Conservation (phyloP, 1,140 invertebrate genomes). For the Tetramorium parvispinum region DNA sequence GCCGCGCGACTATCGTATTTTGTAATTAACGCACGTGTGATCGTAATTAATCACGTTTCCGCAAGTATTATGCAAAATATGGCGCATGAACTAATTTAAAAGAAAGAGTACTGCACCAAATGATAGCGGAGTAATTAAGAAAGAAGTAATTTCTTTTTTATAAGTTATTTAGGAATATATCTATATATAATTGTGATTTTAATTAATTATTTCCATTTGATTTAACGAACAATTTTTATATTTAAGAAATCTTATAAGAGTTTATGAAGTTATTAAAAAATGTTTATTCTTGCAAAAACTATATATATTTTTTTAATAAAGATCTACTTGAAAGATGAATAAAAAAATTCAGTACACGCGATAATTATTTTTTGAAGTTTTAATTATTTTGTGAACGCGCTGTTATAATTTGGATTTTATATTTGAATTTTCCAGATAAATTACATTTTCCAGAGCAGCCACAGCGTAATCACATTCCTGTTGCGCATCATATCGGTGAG, state of each 20-base stretch:
- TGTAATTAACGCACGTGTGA: neutral
- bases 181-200: neutral
- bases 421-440: neutral
- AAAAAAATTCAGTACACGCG: neutral
- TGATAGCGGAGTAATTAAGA: neutral
- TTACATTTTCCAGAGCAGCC: neutral
- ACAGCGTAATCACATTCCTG: neutral
- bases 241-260: neutral
- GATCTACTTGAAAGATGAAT: neutral
- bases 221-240: neutral
- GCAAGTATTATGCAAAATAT: neutral
- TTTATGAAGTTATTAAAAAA: neutral
- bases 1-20: neutral
- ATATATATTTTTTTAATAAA: neutral
- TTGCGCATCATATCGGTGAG: neutral
- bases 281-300: neutral
- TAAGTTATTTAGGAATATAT: too few species aligned
- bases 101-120: too few species aligned
- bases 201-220: too few species aligned
- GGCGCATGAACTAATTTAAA: neutral
- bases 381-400: neutral
- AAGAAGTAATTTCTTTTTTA: neutral
- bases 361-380: neutral
- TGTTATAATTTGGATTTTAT: neutral
- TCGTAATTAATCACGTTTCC: constrained; percentile 3